Evolutionary conservation across 2,888 invertebrate species (phyloP).

Genomic region (Philereme transversata): DNA sequence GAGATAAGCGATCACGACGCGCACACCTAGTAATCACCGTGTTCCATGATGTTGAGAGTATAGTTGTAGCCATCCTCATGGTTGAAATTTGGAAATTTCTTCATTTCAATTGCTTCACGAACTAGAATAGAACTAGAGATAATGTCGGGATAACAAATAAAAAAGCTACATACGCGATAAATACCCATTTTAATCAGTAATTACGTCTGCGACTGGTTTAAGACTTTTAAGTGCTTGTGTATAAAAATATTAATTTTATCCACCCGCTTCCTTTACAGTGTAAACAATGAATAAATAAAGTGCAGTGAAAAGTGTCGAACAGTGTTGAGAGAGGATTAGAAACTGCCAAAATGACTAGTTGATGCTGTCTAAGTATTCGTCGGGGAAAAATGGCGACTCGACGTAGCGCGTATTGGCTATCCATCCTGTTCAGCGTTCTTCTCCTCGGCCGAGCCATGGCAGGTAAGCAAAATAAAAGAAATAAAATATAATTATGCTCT

Average conservation of each 20-base stretch:
- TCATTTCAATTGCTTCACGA: too few relatives aligned
- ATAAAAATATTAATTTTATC: background rate
- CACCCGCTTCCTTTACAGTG: background rate
- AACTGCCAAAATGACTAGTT: constrained; percentile 52
- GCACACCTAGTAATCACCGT: too few relatives aligned
- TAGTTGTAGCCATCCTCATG: too few relatives aligned
- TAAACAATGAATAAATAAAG: constrained; percentile 12
- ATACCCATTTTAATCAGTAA: too few relatives aligned
- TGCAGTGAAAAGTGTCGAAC: constrained; percentile 8
- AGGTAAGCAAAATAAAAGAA: constrained; percentile 54
- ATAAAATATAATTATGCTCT: background rate
- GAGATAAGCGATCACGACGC: too few relatives aligned
- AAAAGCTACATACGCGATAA: too few relatives aligned
- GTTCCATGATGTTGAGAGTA: too few relatives aligned
- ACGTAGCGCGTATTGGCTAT: constrained; percentile 66
- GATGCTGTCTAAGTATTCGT: constrained; percentile 49
- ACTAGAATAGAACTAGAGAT: too few relatives aligned
- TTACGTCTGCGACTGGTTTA: too few relatives aligned
- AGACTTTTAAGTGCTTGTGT: too few relatives aligned
- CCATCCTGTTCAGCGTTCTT: constrained; percentile 75
- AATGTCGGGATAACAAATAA: too few relatives aligned
- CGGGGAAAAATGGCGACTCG: constrained; percentile 64
- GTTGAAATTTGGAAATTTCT: too few relatives aligned
- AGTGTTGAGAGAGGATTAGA: constrained; percentile 10
- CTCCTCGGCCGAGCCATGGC: constrained; percentile 76